Evolutionary conservation across 2,888 invertebrate species (phyloP), one percentile per base, ranked within the genome.

Genomic region (Anaspis maculata): DNA sequence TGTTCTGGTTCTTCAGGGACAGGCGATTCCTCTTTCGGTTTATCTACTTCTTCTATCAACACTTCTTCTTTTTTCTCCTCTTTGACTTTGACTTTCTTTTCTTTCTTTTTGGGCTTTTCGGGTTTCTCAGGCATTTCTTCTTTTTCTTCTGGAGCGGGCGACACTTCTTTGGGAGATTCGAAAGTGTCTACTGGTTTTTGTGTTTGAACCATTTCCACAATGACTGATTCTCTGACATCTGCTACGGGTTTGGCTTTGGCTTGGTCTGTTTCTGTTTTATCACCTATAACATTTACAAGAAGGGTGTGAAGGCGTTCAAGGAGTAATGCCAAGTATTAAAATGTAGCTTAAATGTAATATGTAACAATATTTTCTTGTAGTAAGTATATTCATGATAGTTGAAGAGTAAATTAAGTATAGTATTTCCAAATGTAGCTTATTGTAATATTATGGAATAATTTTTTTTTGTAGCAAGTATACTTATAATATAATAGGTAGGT

Each of bases 21-120:
- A 26, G 14, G 21, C 1, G 15, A 30, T 5, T 32, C 29, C 15
- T 46, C 48, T 5, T 7, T 4, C 5, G 14, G 13, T 27, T 7
- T 5, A 12, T 27, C 27, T 12, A 6, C 5, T 6, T 7, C 13
- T 27, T 27, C 27, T 12, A 6, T 5, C 5, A 9, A 19, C 5
- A 19, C 5, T 19, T 19, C 9, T 19, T 19, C 19, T 11, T 42
- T 37, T 9, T 19, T 19, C 9, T 19, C 49, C 11, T 48, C 46
- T 11, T 42, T 37, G 9, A 47, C 55, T 14, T 52, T 58, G n/a
- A 58, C 52, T 15, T 57, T 52, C 31, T 60, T 64, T n/a, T 54
- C 51, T 5, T 10, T 24, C 31, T 43, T 51, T 22, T 48, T 48
- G 35, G 51, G 48, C 12, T 45, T 37, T 33, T 44, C 31, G 1